Evolutionary conservation across 1,140 invertebrate genomes (phyloP).

Genomic region (Ladona fulva): DNA sequence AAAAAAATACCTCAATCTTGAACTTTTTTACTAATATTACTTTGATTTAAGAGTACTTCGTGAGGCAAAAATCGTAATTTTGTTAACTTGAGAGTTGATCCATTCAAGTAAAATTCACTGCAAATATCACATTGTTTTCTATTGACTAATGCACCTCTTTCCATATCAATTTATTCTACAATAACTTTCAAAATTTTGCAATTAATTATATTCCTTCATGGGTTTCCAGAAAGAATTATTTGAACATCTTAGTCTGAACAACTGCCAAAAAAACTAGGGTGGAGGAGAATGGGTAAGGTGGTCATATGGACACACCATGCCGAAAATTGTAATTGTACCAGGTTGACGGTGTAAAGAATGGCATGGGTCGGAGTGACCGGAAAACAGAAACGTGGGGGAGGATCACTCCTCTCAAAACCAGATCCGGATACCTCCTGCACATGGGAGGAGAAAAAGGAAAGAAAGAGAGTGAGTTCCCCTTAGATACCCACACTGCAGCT

Average conservation of each 20-base stretch:
- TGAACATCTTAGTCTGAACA: neutral
- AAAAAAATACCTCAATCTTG: no score
- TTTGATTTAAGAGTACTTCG: no score
- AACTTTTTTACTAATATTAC: no score
- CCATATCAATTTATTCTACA: neutral
- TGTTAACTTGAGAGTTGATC: no score
- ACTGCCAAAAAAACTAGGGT: neutral
- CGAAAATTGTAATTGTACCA: conserved; percentile 23
- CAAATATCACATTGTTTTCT: no score
- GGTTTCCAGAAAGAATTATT: neutral
- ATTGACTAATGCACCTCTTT: no score
- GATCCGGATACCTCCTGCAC: conserved; percentile 30
- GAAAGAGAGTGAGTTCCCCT: neutral
- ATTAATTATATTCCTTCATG: neutral
- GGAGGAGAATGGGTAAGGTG: neutral
- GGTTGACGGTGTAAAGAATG: conserved; percentile 31
- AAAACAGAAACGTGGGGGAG: conserved; percentile 29
- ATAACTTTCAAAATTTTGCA: neutral
- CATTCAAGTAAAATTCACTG: no score
- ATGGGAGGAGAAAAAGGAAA: conserved; percentile 15
- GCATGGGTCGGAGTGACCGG: conserved; percentile 28
- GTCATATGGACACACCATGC: conserved; percentile 3
- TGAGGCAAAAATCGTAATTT: no score
- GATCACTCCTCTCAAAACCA: conserved; percentile 29
- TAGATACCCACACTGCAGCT: neutral